Evolutionary conservation across 2,113 vertebrate species (phyloP).

Genomic region (Takifugu flavidus): DNA sequence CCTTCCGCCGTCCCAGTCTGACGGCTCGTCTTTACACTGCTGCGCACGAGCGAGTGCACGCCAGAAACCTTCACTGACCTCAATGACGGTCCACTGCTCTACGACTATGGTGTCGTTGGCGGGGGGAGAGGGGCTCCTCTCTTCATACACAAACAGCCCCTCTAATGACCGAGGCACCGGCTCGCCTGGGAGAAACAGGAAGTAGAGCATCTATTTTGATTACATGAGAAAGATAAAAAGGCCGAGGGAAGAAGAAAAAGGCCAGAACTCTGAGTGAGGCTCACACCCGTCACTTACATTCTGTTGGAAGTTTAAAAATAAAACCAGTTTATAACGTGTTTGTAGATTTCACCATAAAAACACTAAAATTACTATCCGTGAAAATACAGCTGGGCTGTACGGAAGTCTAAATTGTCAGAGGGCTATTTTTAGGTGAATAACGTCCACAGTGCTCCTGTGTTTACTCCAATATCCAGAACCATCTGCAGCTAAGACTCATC

Average conservation of each 20-base stretch:
- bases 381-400: too few relatives aligned
- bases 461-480: too few relatives aligned
- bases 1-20: too few relatives aligned
- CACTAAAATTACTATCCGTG: too few relatives aligned
- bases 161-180: conserved; percentile 87
- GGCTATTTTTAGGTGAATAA: not conserved
- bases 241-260: not conserved
- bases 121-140: conserved; percentile 74
- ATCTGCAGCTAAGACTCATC: too few relatives aligned
- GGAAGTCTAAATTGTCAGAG: not conserved
- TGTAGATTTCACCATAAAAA: too few relatives aligned
- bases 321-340: not conserved
- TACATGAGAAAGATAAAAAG: conserved; percentile 11
- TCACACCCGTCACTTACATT: not conserved
- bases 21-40: not conserved
- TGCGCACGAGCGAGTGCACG: not conserved
- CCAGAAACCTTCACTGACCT: conserved; percentile 73
- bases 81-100: conserved; percentile 96
- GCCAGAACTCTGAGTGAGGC: not conserved
- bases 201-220: conserved; percentile 18
- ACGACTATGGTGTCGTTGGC: conserved; percentile 96
- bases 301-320: not conserved
- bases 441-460: too few relatives aligned
- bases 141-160: conserved; percentile 94
- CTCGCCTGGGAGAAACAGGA: conserved; percentile 80